phyloP scores from a whole-genome alignment of 2,797 vertebrate genomes.

The Lerista edwardsae region DNA sequence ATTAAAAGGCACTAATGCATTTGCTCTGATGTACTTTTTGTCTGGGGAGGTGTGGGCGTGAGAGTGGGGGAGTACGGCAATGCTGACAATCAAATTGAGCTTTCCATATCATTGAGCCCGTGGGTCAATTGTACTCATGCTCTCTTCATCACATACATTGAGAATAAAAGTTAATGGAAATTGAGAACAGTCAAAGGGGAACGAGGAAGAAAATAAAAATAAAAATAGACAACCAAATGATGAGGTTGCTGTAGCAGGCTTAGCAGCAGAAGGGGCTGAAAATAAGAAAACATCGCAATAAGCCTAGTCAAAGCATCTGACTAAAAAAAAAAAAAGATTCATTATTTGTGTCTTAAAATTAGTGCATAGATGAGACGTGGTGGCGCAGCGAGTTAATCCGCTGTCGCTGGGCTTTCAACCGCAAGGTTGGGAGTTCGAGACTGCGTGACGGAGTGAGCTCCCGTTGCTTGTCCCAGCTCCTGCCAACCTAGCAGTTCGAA shows the following conservation, averaged over 20 bases:
- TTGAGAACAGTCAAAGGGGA: slow-evolving; percentile 40
- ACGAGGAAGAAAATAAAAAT: slow-evolving; percentile 46
- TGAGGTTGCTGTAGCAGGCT: slow-evolving; percentile 20
- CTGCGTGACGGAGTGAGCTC: too few species aligned
- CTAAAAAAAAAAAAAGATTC: neutral
- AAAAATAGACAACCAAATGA: slow-evolving; percentile 48
- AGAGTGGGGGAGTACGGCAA: neutral
- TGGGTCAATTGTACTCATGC: slow-evolving; percentile 48
- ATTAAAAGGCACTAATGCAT: slow-evolving; percentile 4
- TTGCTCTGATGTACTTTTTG: slow-evolving; percentile 14
- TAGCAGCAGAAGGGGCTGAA: neutral
- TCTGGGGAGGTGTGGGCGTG: neutral
- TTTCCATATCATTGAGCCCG: slow-evolving; percentile 51
- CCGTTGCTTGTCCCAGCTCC: too few species aligned
- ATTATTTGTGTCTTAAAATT: too few species aligned
- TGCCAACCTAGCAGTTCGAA: too few species aligned
- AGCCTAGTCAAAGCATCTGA: neutral
- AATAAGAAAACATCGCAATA: neutral
- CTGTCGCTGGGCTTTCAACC: too few species aligned
- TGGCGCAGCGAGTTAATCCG: too few species aligned
- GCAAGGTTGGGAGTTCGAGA: too few species aligned
- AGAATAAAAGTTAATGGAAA: slow-evolving; percentile 62
- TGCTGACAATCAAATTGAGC: slow-evolving; percentile 53
- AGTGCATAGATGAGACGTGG: neutral
- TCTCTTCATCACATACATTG: slow-evolving; percentile 47